Conservation (phyloP, 2,888 invertebrate genomes). For the Aricia artaxerxes region DNA sequence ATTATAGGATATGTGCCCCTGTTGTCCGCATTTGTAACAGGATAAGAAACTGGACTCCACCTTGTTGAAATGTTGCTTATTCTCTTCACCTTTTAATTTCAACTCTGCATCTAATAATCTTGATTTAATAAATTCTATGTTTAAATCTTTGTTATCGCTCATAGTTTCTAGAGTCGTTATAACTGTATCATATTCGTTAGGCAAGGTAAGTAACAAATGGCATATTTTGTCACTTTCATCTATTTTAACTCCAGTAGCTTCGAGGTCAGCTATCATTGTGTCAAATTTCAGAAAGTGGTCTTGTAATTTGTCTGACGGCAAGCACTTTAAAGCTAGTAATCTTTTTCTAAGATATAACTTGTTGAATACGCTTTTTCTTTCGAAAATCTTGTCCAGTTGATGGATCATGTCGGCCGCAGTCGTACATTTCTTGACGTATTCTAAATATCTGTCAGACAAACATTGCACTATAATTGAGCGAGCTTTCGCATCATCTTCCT, state of each 20-base stretch:
- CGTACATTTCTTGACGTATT: conserved; percentile 34
- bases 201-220: conserved; percentile 9
- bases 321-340: too few relatives aligned
- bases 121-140: conserved; percentile 6
- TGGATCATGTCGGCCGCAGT: conserved; percentile 38
- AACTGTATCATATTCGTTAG: background rate
- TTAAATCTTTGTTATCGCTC: conserved; percentile 7
- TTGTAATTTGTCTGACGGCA: background rate
- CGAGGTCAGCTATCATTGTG: background rate
- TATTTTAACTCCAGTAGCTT: conserved; percentile 22
- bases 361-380: conserved; percentile 40
- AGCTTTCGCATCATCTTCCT: conserved; percentile 22
- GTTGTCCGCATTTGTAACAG: too few relatives aligned
- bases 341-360: conserved; percentile 32
- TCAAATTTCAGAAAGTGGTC: conserved; percentile 12
- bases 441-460: conserved; percentile 32
- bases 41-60: too few relatives aligned
- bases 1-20: too few relatives aligned
- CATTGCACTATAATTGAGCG: conserved; percentile 14
- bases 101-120: conserved; percentile 26
- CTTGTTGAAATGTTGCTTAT: background rate
- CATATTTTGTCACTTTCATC: conserved; percentile 14
- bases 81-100: conserved; percentile 19
- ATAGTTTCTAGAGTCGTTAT: conserved; percentile 10
- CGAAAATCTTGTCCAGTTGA: conserved; percentile 34